A percentile compares a stretch with the other conserved stretches of the same genome.
Conservation (phyloP, 2,888 invertebrate genomes). For the Chrysina gloriosa region DNA sequence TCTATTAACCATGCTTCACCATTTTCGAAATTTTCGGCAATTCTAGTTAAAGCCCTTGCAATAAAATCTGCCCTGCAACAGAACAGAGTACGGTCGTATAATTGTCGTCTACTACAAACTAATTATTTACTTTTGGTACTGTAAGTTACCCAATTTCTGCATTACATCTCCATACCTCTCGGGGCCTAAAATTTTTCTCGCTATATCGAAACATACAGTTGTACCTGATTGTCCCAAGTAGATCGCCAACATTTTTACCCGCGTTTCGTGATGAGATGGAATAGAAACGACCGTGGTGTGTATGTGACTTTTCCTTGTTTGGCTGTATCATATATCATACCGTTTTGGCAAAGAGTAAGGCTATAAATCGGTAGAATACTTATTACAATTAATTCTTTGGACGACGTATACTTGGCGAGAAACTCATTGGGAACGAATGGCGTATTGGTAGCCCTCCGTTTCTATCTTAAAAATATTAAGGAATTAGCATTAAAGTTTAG, state of each 20-base stretch:
- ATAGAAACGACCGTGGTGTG: too few species aligned
- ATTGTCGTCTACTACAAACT: not conserved
- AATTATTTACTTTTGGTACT: not conserved
- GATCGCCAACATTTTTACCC: constrained; percentile 28
- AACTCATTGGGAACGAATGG: too few species aligned
- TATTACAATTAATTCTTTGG: too few species aligned
- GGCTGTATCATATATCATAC: too few species aligned
- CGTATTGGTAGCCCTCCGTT: too few species aligned
- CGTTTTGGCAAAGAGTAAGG: too few species aligned
- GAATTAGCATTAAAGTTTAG: too few species aligned
- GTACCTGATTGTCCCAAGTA: constrained; percentile 33
- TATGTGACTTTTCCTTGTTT: too few species aligned
- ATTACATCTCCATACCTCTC: constrained; percentile 17
- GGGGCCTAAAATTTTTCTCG: not conserved
- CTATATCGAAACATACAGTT: constrained; percentile 34
- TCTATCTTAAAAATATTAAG: too few species aligned
- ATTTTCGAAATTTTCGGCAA: constrained; percentile 59
- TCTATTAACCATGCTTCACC: constrained; percentile 66
- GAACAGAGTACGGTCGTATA: not conserved
- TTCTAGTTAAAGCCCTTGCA: constrained; percentile 51
- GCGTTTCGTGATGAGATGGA: constrained; percentile 19
- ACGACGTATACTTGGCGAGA: too few species aligned
- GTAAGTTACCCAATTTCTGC: not conserved
- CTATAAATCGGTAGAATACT: too few species aligned
- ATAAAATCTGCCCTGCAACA: constrained; percentile 53